Evolutionary conservation across 2,888 invertebrate genomes (phyloP).

Genomic region (Meteorus colon): DNA sequence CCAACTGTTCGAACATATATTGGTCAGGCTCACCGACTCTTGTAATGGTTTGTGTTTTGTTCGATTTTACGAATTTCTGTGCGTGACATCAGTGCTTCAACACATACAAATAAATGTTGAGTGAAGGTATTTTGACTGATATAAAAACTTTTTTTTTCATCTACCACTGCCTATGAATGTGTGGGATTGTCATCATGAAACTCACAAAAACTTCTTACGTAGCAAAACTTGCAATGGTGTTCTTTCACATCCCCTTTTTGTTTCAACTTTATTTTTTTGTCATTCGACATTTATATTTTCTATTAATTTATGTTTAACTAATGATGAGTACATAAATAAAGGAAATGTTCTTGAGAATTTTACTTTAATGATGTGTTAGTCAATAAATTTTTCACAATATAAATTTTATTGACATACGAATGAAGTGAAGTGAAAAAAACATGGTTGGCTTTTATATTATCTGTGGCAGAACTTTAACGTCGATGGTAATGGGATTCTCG

Average conservation of each 20-base stretch:
- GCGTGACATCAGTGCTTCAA: not conserved
- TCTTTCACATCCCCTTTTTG: not conserved
- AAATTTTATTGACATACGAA: not conserved
- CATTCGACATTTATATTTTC: not conserved
- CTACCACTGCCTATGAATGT: not conserved
- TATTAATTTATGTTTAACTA: too few species aligned
- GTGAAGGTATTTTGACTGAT: not conserved
- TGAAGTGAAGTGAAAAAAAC: not conserved
- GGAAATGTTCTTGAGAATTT: not conserved
- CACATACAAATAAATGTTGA: not conserved
- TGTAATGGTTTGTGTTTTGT: conserved; percentile 2
- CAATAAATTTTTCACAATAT: not conserved
- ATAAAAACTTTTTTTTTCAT: conserved; percentile 1
- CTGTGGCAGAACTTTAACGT: not conserved
- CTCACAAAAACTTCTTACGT: conserved; percentile 2
- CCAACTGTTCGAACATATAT: not conserved
- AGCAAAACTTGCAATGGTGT: not conserved
- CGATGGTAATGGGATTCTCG: not conserved
- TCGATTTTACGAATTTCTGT: not conserved
- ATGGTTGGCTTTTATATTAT: not conserved
- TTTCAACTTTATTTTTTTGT: not conserved
- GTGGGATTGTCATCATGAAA: not conserved
- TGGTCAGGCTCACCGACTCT: not conserved
- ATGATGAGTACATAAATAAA: too few species aligned
- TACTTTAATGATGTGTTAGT: not conserved